phyloP scores from a whole-genome alignment of 2,113 vertebrate genomes.

The Scytalopus superciliaris region DNA sequence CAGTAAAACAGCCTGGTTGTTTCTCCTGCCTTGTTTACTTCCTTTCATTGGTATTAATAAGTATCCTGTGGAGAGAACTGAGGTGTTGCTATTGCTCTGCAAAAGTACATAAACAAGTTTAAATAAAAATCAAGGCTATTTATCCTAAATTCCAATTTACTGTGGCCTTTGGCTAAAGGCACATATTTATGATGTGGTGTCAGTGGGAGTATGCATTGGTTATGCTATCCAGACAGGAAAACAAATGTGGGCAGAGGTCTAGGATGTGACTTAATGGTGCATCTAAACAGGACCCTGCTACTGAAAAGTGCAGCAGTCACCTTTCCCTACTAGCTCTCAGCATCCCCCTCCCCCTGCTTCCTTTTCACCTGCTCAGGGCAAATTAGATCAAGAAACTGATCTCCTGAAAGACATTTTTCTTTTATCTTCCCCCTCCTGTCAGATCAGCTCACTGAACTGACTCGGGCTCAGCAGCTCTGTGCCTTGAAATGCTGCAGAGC shows the following conservation, averaged over 20 bases:
- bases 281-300: neutral
- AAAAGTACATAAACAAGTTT: neutral
- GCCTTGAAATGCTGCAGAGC: neutral
- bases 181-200: neutral
- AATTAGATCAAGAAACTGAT: neutral
- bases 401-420: neutral
- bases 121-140: neutral
- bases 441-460: neutral
- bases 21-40: conserved; percentile 8
- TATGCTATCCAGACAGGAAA: neutral
- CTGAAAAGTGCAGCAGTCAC: neutral
- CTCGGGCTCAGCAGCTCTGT: neutral
- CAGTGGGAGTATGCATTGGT: neutral
- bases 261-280: neutral
- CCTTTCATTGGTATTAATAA: neutral
- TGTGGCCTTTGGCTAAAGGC: neutral
- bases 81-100: neutral
- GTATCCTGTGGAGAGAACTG: neutral
- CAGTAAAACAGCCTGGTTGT: neutral
- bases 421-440: neutral
- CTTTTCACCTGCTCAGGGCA: neutral
- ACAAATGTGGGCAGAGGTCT: neutral
- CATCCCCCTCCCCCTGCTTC: neutral
- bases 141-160: neutral
- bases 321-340: neutral